A percentile compares a stretch with the other conserved stretches of the same genome.
Evolutionary conservation across 2,797 vertebrate genomes (phyloP).

Genomic region (Calcarius lapponicus): DNA sequence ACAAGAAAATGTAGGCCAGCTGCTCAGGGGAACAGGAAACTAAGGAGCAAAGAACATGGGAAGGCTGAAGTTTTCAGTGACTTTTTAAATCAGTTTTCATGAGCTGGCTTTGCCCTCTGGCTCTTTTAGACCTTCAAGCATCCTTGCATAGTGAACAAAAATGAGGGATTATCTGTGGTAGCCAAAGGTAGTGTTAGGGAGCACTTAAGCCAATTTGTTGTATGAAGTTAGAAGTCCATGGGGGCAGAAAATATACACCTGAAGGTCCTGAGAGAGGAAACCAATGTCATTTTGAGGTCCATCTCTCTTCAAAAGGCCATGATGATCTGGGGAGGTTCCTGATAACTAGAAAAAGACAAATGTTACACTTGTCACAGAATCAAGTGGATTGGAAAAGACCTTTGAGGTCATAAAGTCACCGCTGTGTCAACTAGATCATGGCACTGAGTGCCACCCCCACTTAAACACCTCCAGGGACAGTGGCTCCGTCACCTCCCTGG

Average conservation of each 20-base stretch:
- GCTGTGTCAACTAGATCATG: rapidly evolving
- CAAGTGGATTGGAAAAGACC: neutral
- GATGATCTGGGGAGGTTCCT: neutral
- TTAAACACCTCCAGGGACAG: neutral
- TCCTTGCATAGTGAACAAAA: neutral
- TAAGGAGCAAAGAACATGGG: neutral
- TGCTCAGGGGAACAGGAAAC: neutral
- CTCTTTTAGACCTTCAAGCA: neutral
- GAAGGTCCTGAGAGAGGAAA: neutral
- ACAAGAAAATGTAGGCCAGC: neutral
- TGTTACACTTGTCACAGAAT: neutral
- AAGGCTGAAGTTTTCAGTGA: neutral
- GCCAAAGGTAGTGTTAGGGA: neutral
- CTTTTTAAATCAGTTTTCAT: neutral
- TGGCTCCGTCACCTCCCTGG: neutral
- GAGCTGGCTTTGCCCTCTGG: neutral
- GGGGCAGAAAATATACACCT: neutral
- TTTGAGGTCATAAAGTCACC: neutral
- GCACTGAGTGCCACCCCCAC: rapidly evolving
- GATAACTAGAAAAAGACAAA: neutral
- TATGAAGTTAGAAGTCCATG: neutral
- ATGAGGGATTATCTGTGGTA: neutral
- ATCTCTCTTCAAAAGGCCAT: neutral
- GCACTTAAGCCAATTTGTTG: neutral
- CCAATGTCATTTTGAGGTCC: neutral